Evolutionary conservation across 2,113 vertebrate species (phyloP).

Genomic region (Paradoxurus hermaphroditus): DNA sequence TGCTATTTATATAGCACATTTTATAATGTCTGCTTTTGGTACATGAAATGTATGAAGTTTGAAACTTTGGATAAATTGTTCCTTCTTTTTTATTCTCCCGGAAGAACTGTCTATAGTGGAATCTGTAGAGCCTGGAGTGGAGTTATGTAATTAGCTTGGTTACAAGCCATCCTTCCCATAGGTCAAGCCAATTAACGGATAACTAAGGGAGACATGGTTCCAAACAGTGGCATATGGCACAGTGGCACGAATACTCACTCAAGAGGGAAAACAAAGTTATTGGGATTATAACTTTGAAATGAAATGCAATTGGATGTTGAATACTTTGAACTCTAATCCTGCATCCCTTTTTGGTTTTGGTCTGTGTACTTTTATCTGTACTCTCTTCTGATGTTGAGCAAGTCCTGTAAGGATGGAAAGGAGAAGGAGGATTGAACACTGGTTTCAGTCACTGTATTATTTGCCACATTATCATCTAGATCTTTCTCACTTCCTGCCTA

Average conservation of each 20-base stretch:
- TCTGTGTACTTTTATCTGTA: too few species aligned
- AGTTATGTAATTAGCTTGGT: slow-evolving; percentile 82
- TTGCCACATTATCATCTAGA: background rate
- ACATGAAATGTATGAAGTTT: background rate
- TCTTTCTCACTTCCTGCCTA: background rate
- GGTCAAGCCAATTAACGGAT: slow-evolving; percentile 84
- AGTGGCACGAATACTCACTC: slow-evolving; percentile 62
- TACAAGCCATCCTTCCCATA: slow-evolving; percentile 80
- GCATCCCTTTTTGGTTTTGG: background rate
- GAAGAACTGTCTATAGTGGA: slow-evolving; percentile 56
- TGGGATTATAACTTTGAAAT: slow-evolving; percentile 71
- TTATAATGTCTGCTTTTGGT: background rate
- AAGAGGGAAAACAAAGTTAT: slow-evolving; percentile 69
- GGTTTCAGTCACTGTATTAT: background rate
- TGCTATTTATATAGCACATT: too few species aligned
- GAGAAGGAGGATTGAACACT: background rate
- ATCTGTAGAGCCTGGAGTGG: slow-evolving; percentile 73
- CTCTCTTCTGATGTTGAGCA: background rate
- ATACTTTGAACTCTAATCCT: slow-evolving; percentile 47
- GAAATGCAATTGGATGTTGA: slow-evolving; percentile 74
- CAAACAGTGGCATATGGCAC: slow-evolving; percentile 80
- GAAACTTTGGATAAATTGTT: slow-evolving; percentile 17
- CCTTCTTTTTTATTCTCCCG: slow-evolving; percentile 40
- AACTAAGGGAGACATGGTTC: slow-evolving; percentile 72
- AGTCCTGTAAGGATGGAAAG: too few species aligned